Base-by-base conservation (phyloP, 2,797 vertebrate species). In the Macropus fuliginosus region DNA sequence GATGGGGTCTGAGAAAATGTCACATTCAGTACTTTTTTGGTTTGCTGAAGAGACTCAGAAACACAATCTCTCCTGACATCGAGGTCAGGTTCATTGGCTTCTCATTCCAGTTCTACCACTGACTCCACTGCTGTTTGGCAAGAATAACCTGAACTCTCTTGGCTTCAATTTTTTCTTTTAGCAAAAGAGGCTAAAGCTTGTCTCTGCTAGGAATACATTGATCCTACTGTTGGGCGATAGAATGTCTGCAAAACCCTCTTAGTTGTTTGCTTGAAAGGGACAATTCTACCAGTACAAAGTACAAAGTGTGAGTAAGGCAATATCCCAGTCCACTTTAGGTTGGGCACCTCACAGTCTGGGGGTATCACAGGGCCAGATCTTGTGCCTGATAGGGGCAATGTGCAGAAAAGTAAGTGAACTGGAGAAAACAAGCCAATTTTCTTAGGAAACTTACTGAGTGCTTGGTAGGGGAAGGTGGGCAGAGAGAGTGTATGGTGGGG, bases 141-240 rank as follows among this genome's bases (percentile, higher is more conserved):
- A 6, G 74, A 87, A 5, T 91, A 55, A 97, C 55, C 50, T 93
- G 92, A 93, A 95, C 46, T 81, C 55, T 95, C 18, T 74, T 74
- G 66, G 92, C 57, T 74, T 96, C 59, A 40, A 62, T 89, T 95
- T 96, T 87, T 92, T 66, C 55, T 93, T 94, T 89, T 91, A 29
- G 92, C 93, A 89, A 96, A 91, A 94, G 29, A 95, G 50, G 56
- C 40, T 94, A 94, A 52, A 96, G 95, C 27, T 95, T 74, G 6
- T 66, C 46, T 55, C 29, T 92, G 55, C 56, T 52, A 94, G 57
- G n/a, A 93, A 94, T 90, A 50, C 74, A 28, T 4, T 87, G 74
- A 87, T 50, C 74, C 74, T 50, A 24, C 40, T 87, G 21, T 24
- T 87, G 21, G 40, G 40, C 4, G 40, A 87, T 50, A 50, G 40